These are phyloP conservation scores for Hippocampus kuda DNA, from an alignment of 2,797 vertebrate species.

Conservation along the genomic window DNA sequence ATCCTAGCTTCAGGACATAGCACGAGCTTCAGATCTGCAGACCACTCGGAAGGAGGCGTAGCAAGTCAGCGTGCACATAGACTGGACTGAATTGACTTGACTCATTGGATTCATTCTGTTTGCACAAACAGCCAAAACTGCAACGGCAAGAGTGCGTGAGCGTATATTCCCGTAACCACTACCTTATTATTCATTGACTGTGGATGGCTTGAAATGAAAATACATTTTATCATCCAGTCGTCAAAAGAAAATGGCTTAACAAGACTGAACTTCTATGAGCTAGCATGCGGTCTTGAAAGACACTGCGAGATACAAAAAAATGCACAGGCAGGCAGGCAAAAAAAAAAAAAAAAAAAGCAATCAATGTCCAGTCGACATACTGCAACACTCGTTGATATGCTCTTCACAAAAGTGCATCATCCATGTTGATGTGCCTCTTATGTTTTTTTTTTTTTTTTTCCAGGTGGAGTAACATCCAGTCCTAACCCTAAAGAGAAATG, in stretches of 20 bases:
- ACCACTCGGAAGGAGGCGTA: too few relatives aligned
- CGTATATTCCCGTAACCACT: too few relatives aligned
- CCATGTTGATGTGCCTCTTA: too few relatives aligned
- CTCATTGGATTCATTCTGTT: too few relatives aligned
- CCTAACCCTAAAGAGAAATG: not conserved
- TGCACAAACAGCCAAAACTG: too few relatives aligned
- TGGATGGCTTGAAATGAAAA: not conserved
- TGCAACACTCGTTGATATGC: not conserved
- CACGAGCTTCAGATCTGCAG: too few relatives aligned
- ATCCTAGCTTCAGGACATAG: too few relatives aligned
- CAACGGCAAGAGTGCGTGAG: too few relatives aligned
- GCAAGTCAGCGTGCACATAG: too few relatives aligned
- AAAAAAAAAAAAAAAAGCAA: not conserved
- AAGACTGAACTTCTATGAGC: not conserved
- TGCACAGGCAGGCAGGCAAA: not conserved
- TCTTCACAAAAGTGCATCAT: not conserved
- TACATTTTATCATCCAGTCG: not conserved
- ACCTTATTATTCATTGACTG: not conserved
- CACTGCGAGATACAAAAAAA: not conserved
- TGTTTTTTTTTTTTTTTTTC: not conserved
- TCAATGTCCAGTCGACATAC: conserved; percentile 4
- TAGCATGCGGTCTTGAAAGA: not conserved
- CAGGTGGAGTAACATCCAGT: not conserved
- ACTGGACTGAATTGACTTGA: too few relatives aligned
- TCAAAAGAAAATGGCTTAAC: not conserved